These are phyloP conservation scores for Sycophaga agraensis DNA, from an alignment of 1,140 invertebrate genomes.

Conservation along the genomic window DNA sequence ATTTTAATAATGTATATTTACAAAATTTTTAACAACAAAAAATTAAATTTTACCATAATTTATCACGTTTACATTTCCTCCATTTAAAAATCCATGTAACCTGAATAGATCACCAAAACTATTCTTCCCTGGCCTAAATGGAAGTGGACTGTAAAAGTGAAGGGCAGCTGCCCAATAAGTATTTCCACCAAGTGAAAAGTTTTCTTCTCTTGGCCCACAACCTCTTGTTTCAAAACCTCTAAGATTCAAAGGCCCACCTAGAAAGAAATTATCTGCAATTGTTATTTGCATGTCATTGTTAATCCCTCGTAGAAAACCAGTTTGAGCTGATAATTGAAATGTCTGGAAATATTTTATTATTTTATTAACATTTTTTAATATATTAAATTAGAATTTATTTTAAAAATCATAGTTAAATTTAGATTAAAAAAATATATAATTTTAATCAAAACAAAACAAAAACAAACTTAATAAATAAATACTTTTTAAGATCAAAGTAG, in stretches of 20 bases:
- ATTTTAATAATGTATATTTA: neutral
- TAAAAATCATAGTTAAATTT: neutral
- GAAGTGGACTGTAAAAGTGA: slow-evolving; percentile 82
- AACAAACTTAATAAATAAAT: no score
- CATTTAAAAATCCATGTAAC: slow-evolving; percentile 82
- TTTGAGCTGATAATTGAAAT: slow-evolving; percentile 70
- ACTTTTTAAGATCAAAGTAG: no score
- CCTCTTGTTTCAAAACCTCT: slow-evolving; percentile 82
- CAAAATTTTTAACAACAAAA: neutral
- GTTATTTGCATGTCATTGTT: slow-evolving; percentile 64
- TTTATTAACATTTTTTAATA: neutral
- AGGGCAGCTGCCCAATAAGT: slow-evolving; percentile 79
- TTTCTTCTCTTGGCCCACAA: slow-evolving; percentile 77
- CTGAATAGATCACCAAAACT: slow-evolving; percentile 79
- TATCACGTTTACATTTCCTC: slow-evolving; percentile 68
- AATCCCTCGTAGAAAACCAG: slow-evolving; percentile 69
- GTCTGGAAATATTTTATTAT: slow-evolving; percentile 63
- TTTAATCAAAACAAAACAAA: no score
- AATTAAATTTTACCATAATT: slow-evolving; percentile 36
- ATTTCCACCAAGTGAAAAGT: slow-evolving; percentile 68
- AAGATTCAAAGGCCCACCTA: slow-evolving; percentile 82
- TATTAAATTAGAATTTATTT: neutral
- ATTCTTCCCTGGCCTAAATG: slow-evolving; percentile 74
- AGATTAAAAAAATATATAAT: no score
- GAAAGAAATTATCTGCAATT: slow-evolving; percentile 80